Percentiles rank a stretch among this genome's conserved stretches.
These are phyloP conservation scores for Stenopsyche tienmushanensis DNA, from an alignment of 1,140 invertebrate species.

Conservation along the genomic window DNA sequence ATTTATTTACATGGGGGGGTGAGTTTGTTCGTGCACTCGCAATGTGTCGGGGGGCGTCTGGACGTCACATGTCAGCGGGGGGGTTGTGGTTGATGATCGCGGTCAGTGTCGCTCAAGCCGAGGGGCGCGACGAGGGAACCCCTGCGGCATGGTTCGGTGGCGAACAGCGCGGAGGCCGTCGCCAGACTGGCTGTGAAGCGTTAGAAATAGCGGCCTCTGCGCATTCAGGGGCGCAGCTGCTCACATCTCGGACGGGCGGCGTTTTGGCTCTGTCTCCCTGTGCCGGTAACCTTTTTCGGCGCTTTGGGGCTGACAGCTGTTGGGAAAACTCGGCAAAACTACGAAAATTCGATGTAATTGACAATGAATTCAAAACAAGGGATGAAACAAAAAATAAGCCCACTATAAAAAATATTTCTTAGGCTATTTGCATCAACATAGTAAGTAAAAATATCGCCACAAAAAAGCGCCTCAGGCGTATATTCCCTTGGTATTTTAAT, in stretches of 20 bases:
- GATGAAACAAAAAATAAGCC: neutral
- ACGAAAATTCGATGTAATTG: neutral
- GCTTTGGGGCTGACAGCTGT: too few species aligned
- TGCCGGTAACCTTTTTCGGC: too few species aligned
- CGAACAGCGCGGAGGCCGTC: constrained; percentile 25
- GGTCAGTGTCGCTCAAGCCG: neutral
- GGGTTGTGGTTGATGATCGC: neutral
- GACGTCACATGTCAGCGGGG: neutral
- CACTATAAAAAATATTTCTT: too few species aligned
- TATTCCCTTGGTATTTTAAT: too few species aligned
- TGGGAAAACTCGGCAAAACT: neutral
- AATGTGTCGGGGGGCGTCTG: neutral
- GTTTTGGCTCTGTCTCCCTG: constrained; percentile 4
- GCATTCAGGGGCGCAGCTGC: constrained; percentile 28
- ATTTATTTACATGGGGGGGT: neutral
- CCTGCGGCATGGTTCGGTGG: constrained; percentile 20
- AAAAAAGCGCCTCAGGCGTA: too few species aligned
- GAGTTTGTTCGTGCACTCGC: neutral
- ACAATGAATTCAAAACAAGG: neutral
- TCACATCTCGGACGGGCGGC: neutral
- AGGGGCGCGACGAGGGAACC: constrained; percentile 5
- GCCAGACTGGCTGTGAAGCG: constrained; percentile 26
- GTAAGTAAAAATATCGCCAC: too few species aligned
- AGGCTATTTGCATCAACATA: too few species aligned
- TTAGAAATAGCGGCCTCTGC: constrained; percentile 18